phyloP scores from a whole-genome alignment of 1,140 invertebrate species.

The Cardiocondyla obscurior region DNA sequence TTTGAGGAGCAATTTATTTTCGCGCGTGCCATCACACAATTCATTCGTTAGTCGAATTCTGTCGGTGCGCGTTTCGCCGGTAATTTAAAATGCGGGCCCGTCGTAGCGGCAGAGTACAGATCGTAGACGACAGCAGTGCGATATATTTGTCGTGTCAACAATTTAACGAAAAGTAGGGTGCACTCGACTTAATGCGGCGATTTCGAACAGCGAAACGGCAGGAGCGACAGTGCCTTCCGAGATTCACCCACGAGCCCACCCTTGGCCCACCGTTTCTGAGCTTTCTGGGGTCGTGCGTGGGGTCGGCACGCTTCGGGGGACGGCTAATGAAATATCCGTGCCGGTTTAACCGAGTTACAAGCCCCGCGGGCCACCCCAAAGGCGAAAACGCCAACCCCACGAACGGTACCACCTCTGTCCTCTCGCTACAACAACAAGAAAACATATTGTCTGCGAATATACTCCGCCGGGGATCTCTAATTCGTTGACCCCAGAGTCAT shows the following conservation, averaged over 20 bases:
- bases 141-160: slow-evolving; percentile 84
- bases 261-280: slow-evolving; percentile 53
- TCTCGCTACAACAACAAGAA: slow-evolving; percentile 76
- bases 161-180: slow-evolving; percentile 77
- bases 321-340: slow-evolving; percentile 84
- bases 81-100: neutral
- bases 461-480: slow-evolving; percentile 33
- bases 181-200: slow-evolving; percentile 79
- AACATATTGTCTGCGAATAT: slow-evolving; percentile 84
- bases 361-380: slow-evolving; percentile 75
- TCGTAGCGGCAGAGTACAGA: neutral
- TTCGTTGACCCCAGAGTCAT: neutral
- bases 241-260: slow-evolving; percentile 49
- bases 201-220: slow-evolving; percentile 64
- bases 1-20: neutral
- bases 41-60: neutral
- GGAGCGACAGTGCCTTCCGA: slow-evolving; percentile 66
- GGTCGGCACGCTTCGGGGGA: slow-evolving; percentile 70
- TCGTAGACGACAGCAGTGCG: slow-evolving; percentile 52
- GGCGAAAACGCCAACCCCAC: slow-evolving; percentile 69
- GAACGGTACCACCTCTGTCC: slow-evolving; percentile 60
- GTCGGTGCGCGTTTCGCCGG: neutral
- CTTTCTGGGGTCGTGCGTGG: slow-evolving; percentile 69
- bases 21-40: neutral
- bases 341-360: slow-evolving; percentile 84